Evolutionary conservation across 2,113 vertebrate genomes (phyloP), one percentile per base, ranked within the genome.

Genomic region (Stigmatopora nigra): DNA sequence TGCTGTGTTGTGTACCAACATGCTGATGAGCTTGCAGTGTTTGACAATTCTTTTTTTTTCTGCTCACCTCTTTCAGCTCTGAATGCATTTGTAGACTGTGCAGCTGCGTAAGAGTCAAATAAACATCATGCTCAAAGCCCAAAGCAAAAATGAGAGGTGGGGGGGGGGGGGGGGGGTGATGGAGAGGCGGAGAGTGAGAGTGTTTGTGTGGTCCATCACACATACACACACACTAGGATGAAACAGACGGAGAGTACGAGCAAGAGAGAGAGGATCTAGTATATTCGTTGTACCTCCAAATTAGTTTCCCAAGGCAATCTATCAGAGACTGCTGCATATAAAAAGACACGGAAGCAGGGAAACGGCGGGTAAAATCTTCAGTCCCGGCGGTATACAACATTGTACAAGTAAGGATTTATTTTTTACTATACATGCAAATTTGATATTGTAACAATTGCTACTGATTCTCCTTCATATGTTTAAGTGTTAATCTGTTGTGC

Each of bases 271-370:
- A 69, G 65, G 58, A 79, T 76, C 15, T 72, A 55, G 80, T 82
- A 77, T 67, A 79, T 79, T 86, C 41, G 56, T 84, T 84, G 87
- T 70, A 85, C 81, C 84, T 85, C 77, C 75, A 82, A 82, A 88
- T 89, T 82, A 83, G 69, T 86, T 84, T 82, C 87, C 77, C 81
- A 69, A 41, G 36, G 73, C 72, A 81, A 85, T 81, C 74, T 68
- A 36, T 84, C 80, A 81, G 76, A 72, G 62, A 63, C 84, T 76
- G 84, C 83, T 79, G 81, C 71, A 70, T 59, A 69, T 67, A 68
- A 78, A 68, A 78, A 77, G 58, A 67, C 75, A 79, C 71, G 51
- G 53, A 76, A 77, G 76, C 38, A 22, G 63, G 71, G 62, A 47
- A 72, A 73, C 8, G 51, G 61, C 57, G 1, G 6, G 9, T n/a